Evolutionary conservation across 2,113 vertebrate genomes (phyloP).

Genomic region (Oncorhynchus masou): DNA sequence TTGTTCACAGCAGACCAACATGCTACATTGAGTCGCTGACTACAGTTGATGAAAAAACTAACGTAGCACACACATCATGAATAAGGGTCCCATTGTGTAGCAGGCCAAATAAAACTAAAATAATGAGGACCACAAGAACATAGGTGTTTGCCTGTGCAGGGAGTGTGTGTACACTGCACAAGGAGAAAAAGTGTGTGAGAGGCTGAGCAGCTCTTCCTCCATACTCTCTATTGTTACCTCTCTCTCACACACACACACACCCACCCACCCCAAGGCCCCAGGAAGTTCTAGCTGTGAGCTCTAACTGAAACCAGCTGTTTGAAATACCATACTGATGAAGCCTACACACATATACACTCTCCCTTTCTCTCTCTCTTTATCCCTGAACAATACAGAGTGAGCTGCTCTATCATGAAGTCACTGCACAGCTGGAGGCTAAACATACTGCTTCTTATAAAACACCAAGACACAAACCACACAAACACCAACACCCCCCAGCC

Average conservation of each 20-base stretch:
- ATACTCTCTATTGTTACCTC: no score
- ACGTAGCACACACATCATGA: neutral
- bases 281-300: slow-evolving; percentile 64
- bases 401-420: slow-evolving; percentile 60
- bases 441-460: slow-evolving; percentile 38
- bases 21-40: no score
- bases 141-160: slow-evolving; percentile 25
- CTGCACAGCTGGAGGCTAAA: slow-evolving; percentile 38
- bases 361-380: slow-evolving; percentile 26
- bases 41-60: neutral
- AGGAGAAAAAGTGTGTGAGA: slow-evolving; percentile 15
- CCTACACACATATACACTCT: slow-evolving; percentile 2
- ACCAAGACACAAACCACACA: neutral
- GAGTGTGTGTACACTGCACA: neutral
- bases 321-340: slow-evolving; percentile 68
- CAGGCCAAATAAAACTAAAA: slow-evolving; percentile 28
- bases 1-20: no score
- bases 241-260: slow-evolving; percentile 5
- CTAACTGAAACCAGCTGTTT: slow-evolving; percentile 75
- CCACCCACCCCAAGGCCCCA: slow-evolving; percentile 42
- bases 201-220: neutral
- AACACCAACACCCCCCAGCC: neutral
- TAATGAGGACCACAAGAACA: slow-evolving; percentile 41
- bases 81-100: slow-evolving; percentile 3
- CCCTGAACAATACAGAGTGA: slow-evolving; percentile 47